Base-by-base conservation (phyloP, 2,888 invertebrate genomes). In the Branchipolynoe longqiensis region DNA sequence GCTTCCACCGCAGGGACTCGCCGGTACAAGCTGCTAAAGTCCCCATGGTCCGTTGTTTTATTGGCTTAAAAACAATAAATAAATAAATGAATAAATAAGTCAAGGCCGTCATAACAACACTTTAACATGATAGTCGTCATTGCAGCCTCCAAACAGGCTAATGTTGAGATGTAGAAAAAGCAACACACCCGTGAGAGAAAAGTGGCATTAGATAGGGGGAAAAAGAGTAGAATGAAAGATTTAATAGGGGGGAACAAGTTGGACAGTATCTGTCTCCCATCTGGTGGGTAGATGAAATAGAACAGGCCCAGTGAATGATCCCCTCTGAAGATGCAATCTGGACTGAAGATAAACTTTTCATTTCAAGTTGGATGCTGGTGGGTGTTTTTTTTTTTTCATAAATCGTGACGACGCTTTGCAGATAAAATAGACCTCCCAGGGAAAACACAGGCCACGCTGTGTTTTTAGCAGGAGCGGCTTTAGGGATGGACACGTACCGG, bases 301-400 rank as follows among this genome's bases (percentile, higher is more conserved):
- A 62, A 62, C 62, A 62, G 31, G 62, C 25, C 18, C 25, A 31
- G 62, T 31, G 62, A 62, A 62, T 62, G 62, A 62, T 62, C 62
- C 62, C 31, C 62, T n/a, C 31, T 28, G 62, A 25, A n/a, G 62
- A 62, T 31, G 28, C 25, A 62, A 62, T 62, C 31, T 62, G 62
- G 62, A 25, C 3, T 25, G 31, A 4, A 2, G 28, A 62, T 62
- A 62, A 62, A 25, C 62, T 62, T 25, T 14, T 62, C 62, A 62
- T 3, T 62, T 62, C 14, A 62, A 62, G 62, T 62, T 62, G 3
- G 48, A n/a, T n/a, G n/a, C n/a, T n/a, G n/a, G n/a, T n/a, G n/a
- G n/a, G n/a, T n/a, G n/a, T n/a, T n/a, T n/a, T n/a, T n/a, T n/a
- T n/a, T 58, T 6, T 18, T 58, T 58, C 58, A 58, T 14, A 62